A percentile compares a stretch with the other conserved stretches of the same genome.
These are phyloP conservation scores for Drosophila arawakana DNA, from an alignment of 1,140 invertebrate species.

Conservation along the genomic window DNA sequence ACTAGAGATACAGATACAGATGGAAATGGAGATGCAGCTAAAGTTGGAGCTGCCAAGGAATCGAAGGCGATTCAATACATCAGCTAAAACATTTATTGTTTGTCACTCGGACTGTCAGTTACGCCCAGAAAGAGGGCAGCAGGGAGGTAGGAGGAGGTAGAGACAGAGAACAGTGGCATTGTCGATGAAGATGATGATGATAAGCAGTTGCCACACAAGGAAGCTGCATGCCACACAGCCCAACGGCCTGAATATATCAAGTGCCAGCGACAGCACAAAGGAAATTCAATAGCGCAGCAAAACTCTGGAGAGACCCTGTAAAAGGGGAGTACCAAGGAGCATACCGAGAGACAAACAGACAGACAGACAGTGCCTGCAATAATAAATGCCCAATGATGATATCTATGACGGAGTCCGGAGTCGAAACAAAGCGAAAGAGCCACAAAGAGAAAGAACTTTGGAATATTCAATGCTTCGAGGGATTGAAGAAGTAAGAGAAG, in stretches of 20 bases:
- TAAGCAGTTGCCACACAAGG: slow-evolving; percentile 26
- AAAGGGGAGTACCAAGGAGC: neutral
- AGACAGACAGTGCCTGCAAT: slow-evolving; percentile 51
- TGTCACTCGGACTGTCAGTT: slow-evolving; percentile 58
- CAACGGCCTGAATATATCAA: slow-evolving; percentile 58
- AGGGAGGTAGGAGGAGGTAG: no score
- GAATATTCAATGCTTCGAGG: slow-evolving; percentile 34
- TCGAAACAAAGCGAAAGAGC: slow-evolving; percentile 57
- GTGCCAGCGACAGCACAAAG: slow-evolving; percentile 55
- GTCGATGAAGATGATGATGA: slow-evolving; percentile 37
- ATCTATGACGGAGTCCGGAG: slow-evolving; percentile 58
- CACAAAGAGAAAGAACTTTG: slow-evolving; percentile 53
- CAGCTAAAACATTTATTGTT: slow-evolving; percentile 67
- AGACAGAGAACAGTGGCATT: slow-evolving; percentile 2
- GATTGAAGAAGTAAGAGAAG: slow-evolving; percentile 9
- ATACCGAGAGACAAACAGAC: slow-evolving; percentile 1
- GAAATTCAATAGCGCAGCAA: slow-evolving; percentile 62
- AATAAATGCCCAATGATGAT: slow-evolving; percentile 80
- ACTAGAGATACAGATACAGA: slow-evolving; percentile 34
- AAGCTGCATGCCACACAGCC: slow-evolving; percentile 14
- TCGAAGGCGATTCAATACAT: slow-evolving; percentile 61
- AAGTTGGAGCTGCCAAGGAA: slow-evolving; percentile 5
- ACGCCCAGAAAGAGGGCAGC: slow-evolving; percentile 17
- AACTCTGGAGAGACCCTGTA: neutral
- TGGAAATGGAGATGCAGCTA: slow-evolving; percentile 4